Percentiles rank a stretch among this genome's conserved stretches.
Evolutionary conservation across 2,888 invertebrate genomes (phyloP).

Genomic region (Thecocarcelia acutangulata): DNA sequence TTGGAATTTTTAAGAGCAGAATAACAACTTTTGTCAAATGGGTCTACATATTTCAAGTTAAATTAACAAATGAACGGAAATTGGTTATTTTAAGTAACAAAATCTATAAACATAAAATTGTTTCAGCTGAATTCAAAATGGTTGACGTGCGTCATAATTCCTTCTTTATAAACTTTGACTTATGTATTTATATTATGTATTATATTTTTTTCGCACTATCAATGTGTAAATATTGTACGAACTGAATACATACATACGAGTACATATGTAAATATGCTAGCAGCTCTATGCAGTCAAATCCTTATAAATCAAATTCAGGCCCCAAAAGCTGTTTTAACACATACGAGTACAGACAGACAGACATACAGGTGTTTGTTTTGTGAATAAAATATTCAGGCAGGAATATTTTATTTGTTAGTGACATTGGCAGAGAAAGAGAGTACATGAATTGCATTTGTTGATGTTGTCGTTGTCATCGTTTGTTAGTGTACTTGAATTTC

Average conservation of each 20-base stretch:
- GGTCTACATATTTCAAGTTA: too few relatives aligned
- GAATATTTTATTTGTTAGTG: slow-evolving; percentile 59
- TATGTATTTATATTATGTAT: too few relatives aligned
- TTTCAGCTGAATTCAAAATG: slow-evolving; percentile 6
- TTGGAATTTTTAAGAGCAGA: too few relatives aligned
- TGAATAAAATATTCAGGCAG: slow-evolving; percentile 26
- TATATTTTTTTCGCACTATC: too few relatives aligned
- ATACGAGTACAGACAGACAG: not conserved
- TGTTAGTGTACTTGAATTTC: slow-evolving; percentile 56
- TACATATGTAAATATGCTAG: not conserved
- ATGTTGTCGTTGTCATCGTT: slow-evolving; percentile 32
- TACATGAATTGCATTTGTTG: slow-evolving; percentile 37
- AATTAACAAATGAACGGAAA: too few relatives aligned
- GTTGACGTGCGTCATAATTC: not conserved
- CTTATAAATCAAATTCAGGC: too few relatives aligned
- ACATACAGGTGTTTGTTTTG: slow-evolving; percentile 26
- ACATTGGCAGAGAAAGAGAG: slow-evolving; percentile 42
- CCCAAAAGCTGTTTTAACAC: not conserved
- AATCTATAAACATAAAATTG: slow-evolving; percentile 3
- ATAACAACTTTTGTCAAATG: too few relatives aligned
- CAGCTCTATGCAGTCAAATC: too few relatives aligned
- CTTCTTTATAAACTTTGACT: too few relatives aligned
- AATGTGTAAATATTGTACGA: too few relatives aligned
- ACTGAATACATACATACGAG: not conserved
- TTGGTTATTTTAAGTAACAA: not conserved